These are phyloP conservation scores for Lampris incognitus DNA, from an alignment of 2,113 vertebrate species.

Conservation along the genomic window DNA sequence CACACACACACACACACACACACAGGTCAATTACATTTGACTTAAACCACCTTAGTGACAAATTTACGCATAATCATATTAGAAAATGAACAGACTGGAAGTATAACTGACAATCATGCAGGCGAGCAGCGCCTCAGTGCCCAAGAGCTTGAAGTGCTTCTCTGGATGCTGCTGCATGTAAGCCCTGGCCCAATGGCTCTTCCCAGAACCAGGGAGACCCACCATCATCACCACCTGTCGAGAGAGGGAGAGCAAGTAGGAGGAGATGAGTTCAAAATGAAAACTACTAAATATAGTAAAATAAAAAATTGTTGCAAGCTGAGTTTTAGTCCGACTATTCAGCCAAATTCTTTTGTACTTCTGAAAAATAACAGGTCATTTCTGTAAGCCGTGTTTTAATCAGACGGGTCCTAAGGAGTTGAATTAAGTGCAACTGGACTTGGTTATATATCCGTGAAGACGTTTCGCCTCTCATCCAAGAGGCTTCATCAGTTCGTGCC, in stretches of 20 bases:
- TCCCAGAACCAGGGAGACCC: constrained; percentile 90
- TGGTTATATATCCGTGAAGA: too few species aligned
- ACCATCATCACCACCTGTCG: constrained; percentile 90
- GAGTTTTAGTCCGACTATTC: too few species aligned
- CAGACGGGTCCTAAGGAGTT: too few species aligned
- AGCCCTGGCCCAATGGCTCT: constrained; percentile 87
- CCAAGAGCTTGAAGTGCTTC: constrained; percentile 85
- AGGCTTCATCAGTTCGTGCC: too few species aligned
- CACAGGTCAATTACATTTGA: background rate
- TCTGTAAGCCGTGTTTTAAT: too few species aligned
- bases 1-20: background rate
- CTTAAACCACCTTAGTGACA: constrained; percentile 6
- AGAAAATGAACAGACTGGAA: background rate
- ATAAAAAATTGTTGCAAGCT: too few species aligned
- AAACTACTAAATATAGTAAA: too few species aligned
- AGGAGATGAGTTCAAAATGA: background rate
- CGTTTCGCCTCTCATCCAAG: too few species aligned
- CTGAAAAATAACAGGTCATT: too few species aligned
- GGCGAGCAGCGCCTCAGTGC: constrained; percentile 84
- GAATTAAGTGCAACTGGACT: too few species aligned
- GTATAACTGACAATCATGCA: constrained; percentile 86
- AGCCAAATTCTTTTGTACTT: too few species aligned
- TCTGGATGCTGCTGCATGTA: constrained; percentile 84
- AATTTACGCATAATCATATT: background rate
- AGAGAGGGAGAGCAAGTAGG: background rate